Evolutionary conservation across 1,140 invertebrate genomes (phyloP).

Genomic region (Paramacrobiotus metropolitanus): DNA sequence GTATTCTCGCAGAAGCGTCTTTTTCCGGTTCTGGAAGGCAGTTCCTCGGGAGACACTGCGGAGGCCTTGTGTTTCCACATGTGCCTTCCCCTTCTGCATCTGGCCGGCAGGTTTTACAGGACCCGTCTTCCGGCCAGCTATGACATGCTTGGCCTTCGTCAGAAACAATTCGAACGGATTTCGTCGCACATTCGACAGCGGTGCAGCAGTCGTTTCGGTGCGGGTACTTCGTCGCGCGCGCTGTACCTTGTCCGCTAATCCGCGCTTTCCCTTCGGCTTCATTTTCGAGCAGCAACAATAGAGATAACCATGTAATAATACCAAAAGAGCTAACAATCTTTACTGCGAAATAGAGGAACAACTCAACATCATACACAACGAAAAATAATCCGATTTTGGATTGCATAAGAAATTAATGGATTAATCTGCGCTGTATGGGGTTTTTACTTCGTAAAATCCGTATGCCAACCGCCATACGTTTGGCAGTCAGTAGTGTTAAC

Average conservation of each 20-base stretch:
- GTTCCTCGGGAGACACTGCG: not conserved
- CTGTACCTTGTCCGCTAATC: not conserved
- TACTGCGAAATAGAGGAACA: too few relatives aligned
- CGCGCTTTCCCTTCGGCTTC: not conserved
- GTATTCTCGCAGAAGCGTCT: constrained; percentile 61
- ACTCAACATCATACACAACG: too few relatives aligned
- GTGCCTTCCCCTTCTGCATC: not conserved
- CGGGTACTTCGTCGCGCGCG: too few relatives aligned
- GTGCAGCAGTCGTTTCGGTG: not conserved
- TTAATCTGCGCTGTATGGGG: too few relatives aligned
- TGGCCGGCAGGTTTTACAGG: not conserved
- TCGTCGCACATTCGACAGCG: not conserved
- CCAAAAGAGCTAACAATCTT: too few relatives aligned
- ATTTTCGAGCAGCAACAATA: not conserved
- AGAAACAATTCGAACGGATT: not conserved
- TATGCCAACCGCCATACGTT: too few relatives aligned
- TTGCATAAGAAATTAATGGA: too few relatives aligned
- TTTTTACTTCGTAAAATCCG: too few relatives aligned
- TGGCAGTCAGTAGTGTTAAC: too few relatives aligned
- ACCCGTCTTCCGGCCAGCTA: not conserved
- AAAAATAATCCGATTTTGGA: too few relatives aligned
- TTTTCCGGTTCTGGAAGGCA: constrained; percentile 29
- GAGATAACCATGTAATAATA: too few relatives aligned
- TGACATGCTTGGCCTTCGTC: not conserved
- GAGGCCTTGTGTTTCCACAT: not conserved